Conservation (phyloP, 1,140 invertebrate species). For the Trissolcus basalis region DNA sequence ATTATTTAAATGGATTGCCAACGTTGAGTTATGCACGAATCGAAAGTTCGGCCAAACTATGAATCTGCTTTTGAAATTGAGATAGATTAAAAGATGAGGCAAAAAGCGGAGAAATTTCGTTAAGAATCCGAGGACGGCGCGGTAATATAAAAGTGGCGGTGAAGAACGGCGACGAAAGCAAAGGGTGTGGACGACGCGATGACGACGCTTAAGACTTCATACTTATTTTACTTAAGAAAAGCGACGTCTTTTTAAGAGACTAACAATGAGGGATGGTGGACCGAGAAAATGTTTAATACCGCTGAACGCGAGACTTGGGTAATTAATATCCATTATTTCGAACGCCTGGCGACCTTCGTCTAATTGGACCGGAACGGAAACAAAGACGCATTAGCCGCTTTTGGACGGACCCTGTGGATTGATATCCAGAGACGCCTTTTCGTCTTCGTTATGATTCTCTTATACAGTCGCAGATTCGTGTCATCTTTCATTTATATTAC, state of each 20-base stretch:
- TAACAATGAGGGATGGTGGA: slow-evolving; percentile 76
- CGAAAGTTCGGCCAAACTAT: slow-evolving; percentile 67
- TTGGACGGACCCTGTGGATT: slow-evolving; percentile 59
- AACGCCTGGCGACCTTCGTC: slow-evolving; percentile 68
- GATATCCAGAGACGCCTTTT: slow-evolving; percentile 50
- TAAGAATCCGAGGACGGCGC: slow-evolving; percentile 54
- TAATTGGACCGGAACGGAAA: slow-evolving; percentile 69
- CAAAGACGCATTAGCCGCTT: slow-evolving; percentile 70
- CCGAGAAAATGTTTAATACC: slow-evolving; percentile 76
- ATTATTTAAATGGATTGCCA: slow-evolving; percentile 76
- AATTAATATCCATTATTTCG: slow-evolving; percentile 77
- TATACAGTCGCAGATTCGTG: no score
- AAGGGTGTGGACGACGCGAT: slow-evolving; percentile 52
- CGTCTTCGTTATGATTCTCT: slow-evolving; percentile 46
- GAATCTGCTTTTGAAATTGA: slow-evolving; percentile 74
- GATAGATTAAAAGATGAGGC: slow-evolving; percentile 73
- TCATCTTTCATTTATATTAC: no score
- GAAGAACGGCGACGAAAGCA: slow-evolving; percentile 40
- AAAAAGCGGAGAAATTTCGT: slow-evolving; percentile 52
- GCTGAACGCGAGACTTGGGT: slow-evolving; percentile 73
- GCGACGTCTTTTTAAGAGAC: slow-evolving; percentile 71
- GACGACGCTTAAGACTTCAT: slow-evolving; percentile 66
- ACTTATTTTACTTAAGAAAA: slow-evolving; percentile 74
- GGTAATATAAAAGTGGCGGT: slow-evolving; percentile 40
- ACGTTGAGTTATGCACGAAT: slow-evolving; percentile 58